These are phyloP conservation scores for Alca torda DNA, from an alignment of 2,797 vertebrate genomes.

Conservation along the genomic window DNA sequence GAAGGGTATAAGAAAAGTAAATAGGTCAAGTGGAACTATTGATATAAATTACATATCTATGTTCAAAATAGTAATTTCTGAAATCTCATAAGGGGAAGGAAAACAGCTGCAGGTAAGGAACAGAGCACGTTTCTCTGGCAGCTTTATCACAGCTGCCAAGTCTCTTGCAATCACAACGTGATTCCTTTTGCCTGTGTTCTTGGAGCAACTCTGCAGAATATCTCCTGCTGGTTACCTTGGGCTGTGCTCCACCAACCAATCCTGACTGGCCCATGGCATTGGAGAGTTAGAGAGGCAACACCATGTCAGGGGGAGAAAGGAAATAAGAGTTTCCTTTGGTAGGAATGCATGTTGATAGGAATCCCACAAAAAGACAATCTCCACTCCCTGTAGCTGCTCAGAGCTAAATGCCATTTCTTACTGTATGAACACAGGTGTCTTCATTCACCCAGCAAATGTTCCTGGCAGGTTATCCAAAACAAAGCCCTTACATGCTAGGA, in stretches of 20 bases:
- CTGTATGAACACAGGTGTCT: background rate
- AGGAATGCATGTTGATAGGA: background rate
- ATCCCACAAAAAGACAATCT: background rate
- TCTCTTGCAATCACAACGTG: background rate
- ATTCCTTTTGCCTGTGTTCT: background rate
- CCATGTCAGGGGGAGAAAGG: background rate
- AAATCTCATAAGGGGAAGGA: background rate
- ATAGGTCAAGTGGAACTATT: background rate
- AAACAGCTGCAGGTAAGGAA: background rate
- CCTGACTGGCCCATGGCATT: background rate
- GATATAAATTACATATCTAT: background rate
- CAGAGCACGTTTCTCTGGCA: background rate
- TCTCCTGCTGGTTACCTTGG: background rate
- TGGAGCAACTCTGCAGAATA: background rate
- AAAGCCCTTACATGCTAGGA: background rate
- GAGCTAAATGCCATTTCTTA: background rate
- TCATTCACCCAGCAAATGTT: background rate
- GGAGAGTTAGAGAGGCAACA: background rate
- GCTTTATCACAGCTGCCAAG: background rate
- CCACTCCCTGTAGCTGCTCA: background rate
- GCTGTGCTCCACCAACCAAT: background rate
- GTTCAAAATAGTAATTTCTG: background rate
- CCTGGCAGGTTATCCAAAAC: background rate
- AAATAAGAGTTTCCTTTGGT: background rate
- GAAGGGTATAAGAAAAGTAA: background rate